Conservation (phyloP, 2,888 invertebrate genomes). For the Synergus japonicus region DNA sequence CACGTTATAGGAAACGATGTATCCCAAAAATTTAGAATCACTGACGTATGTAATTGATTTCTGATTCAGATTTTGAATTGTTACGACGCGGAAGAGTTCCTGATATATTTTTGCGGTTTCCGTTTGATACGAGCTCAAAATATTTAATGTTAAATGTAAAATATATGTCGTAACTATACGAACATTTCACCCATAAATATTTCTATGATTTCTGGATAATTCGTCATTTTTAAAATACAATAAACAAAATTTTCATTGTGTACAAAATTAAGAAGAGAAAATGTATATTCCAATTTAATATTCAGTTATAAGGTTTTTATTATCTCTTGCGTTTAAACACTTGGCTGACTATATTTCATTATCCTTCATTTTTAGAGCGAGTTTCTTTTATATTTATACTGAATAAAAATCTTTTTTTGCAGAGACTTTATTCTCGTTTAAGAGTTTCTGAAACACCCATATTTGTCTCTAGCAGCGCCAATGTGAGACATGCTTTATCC, state of each 20-base stretch:
- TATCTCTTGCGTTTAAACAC: not conserved
- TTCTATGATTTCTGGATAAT: not conserved
- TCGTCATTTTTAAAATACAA: too few relatives aligned
- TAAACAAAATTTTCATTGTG: not conserved
- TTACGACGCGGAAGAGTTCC: not conserved
- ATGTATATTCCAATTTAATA: too few relatives aligned
- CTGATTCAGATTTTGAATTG: slow-evolving; percentile 45
- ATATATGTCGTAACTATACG: not conserved
- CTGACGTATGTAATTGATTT: slow-evolving; percentile 44
- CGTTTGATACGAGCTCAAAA: not conserved
- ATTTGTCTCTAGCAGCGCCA: not conserved
- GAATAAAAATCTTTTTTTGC: not conserved
- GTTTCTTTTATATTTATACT: not conserved
- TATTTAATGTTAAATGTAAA: not conserved
- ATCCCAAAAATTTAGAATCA: slow-evolving; percentile 44
- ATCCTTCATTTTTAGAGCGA: not conserved
- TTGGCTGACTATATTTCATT: not conserved
- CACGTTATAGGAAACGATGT: slow-evolving; percentile 4
- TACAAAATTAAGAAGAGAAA: too few relatives aligned
- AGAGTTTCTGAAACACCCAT: slow-evolving; percentile 1
- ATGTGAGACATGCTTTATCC: slow-evolving; percentile 5
- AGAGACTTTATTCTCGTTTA: not conserved
- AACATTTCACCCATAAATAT: not conserved
- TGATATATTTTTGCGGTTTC: not conserved
- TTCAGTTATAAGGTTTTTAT: too few relatives aligned